Conservation (phyloP, 2,888 invertebrate genomes). For the Sericinus montela region DNA sequence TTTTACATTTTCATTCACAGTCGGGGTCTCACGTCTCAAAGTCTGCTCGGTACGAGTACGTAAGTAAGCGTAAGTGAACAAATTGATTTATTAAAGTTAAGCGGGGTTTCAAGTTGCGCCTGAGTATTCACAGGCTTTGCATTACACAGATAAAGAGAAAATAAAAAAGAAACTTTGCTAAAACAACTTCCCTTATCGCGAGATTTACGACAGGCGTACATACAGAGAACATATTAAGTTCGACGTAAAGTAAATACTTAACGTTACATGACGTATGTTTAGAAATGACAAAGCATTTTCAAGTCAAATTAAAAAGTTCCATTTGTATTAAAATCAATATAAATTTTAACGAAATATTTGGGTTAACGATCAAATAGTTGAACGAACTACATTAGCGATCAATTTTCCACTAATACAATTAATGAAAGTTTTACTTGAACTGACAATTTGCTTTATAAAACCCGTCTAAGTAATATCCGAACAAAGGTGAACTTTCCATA, state of each 20-base stretch:
- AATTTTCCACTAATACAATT: slow-evolving; percentile 69
- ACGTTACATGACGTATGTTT: too few relatives aligned
- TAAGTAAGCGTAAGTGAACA: slow-evolving; percentile 74
- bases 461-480: slow-evolving; percentile 54
- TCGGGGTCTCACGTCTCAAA: slow-evolving; percentile 59
- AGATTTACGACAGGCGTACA: slow-evolving; percentile 61
- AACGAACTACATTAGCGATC: slow-evolving; percentile 65
- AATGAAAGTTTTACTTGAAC: slow-evolving; percentile 67
- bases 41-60: slow-evolving; percentile 46
- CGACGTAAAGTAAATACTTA: too few relatives aligned
- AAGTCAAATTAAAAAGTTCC: background rate
- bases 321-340: slow-evolving; percentile 23
- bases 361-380: slow-evolving; percentile 60
- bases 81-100: slow-evolving; percentile 79
- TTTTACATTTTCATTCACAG: slow-evolving; percentile 52
- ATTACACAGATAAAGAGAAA: slow-evolving; percentile 73
- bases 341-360: slow-evolving; percentile 30
- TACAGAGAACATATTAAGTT: too few relatives aligned
- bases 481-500: slow-evolving; percentile 42
- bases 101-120: slow-evolving; percentile 67
- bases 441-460: slow-evolving; percentile 74
- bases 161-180: slow-evolving; percentile 77
- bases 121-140: slow-evolving; percentile 72
- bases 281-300: too few relatives aligned
- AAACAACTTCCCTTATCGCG: slow-evolving; percentile 76